These are phyloP conservation scores for Ciconia boyciana DNA, from an alignment of 2,113 vertebrate species.

Conservation along the genomic window DNA sequence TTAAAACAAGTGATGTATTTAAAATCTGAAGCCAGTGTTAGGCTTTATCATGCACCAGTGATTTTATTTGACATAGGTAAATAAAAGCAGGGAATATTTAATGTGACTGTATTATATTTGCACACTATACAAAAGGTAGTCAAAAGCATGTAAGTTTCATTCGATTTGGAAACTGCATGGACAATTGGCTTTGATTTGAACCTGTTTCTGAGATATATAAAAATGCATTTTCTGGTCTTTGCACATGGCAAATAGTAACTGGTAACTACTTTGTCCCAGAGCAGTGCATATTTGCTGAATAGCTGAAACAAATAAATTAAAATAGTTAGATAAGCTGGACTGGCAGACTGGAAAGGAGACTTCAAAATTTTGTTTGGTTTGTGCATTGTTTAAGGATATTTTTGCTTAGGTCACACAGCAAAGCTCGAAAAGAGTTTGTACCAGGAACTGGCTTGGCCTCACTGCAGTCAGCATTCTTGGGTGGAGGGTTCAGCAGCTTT, in stretches of 20 bases:
- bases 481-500: background rate
- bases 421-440: background rate
- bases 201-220: slow-evolving; percentile 13
- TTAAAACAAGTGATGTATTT: background rate
- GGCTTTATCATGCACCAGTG: background rate
- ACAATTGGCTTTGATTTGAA: slow-evolving; percentile 23
- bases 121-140: background rate
- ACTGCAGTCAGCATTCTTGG: fast-evolving
- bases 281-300: background rate
- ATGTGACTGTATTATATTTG: background rate
- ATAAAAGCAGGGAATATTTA: background rate
- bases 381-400: background rate
- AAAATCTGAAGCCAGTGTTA: background rate
- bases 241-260: slow-evolving; percentile 31
- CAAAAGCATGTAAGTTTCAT: background rate
- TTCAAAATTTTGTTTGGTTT: background rate
- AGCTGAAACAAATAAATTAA: slow-evolving; percentile 29
- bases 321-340: background rate
- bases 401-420: background rate
- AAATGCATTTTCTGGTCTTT: slow-evolving; percentile 39
- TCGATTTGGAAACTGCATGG: slow-evolving; percentile 12
- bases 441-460: background rate
- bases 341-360: slow-evolving; percentile 10
- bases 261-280: slow-evolving; percentile 25
- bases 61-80: slow-evolving; percentile 5